Evolutionary conservation across 2,888 invertebrate genomes (phyloP), one percentile per base, ranked within the genome.

Genomic region (Acanthosoma haemorrhoidale): DNA sequence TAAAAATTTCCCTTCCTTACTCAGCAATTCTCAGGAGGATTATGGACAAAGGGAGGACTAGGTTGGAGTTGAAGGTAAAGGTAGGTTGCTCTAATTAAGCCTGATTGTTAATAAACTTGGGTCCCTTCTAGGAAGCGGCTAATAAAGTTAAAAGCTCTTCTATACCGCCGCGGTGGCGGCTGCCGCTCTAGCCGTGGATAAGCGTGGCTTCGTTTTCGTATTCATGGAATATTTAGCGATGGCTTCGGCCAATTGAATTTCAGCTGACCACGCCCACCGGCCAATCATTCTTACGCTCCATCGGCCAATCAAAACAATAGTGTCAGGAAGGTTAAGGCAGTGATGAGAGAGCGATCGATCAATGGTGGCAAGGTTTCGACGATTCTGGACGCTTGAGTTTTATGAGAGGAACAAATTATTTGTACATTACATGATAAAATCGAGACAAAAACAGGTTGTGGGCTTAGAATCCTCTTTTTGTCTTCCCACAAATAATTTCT

Each of bases 221-320:
- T 43, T 43, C 43, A 43, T 43, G 43, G 43, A 43, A 43, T 43
- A 43, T 43, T 43, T 43, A 43, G 43, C 43, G 43, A 43, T 18
- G 43, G 25, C 43, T 43, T 43, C 21, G 21, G 21, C 43, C 43
- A 21, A 43, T 43, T 43, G 43, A 43, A 43, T 21, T 9, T 25
- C 21, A 21, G 43, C 21, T 43, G 43, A 43, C 43, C 43, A 9
- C 43, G 21, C 21, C 43, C 21, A 11, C 4, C 2, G 43, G 8
- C 43, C 43, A 43, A 43, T 43, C 43, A 43, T 21, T n/a, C 43
- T 21, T 43, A 21, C 43, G 15, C 13, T 25, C 3, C 21, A 3
- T 11, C 21, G 16, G 18, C 43, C 4, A n/a, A n/a, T n/a, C n/a
- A n/a, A n/a, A n/a, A n/a, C n/a, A n/a, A n/a, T n/a, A n/a, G n/a